Base-by-base conservation (phyloP, 2,888 invertebrate species). In the Sabellastarte sp. region DNA sequence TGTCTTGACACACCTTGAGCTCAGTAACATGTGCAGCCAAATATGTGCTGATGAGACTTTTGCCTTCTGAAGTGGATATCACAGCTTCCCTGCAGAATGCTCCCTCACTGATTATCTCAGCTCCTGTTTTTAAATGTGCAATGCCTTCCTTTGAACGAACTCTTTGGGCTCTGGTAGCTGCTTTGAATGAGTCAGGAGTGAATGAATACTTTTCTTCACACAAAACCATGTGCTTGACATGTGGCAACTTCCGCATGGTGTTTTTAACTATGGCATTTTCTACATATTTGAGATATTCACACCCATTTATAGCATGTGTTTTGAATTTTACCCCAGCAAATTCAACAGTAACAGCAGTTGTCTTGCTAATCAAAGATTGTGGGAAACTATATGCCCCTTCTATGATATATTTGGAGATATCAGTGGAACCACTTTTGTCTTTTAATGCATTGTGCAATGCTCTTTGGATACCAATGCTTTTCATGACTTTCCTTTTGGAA, bases 191-290 rank as follows among this genome's bases (percentile, higher is more conserved):
- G 56, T 69, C 67, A 1, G 67, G 69, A n/a, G 69, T 69, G 28
- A 64, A 69, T 4, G 20, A 1, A 55, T 69, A 70, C 41, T 66
- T 70, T 50, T 67, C 69, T 32, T 70, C 70, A 63, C 68, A 70
- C 2, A 70, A 57, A n/a, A 64, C 50, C 3, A 70, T 32, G n/a
- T 50, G 50, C 15, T 56, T n/a, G 2, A 64, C 1, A 24, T 62
- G 50, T 52, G 65, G 59, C 32, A 64, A 32, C 15, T 57, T 26
- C 4, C 24, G 53, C 28, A 60, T 32, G 30, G 59, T 26, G 33
- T 58, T 58, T 51, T 62, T 64, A 2, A 68, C 1, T 1, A 66
- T 28, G 50, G n/a, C 55, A 31, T 63, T 63, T 60, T 66, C 59
- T 28, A 66, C 58, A 64, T 65, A 63, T 57, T 60, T 59, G n/a